Evolutionary conservation across 1,140 invertebrate species (phyloP).

Genomic region (Bombus balteatus): DNA sequence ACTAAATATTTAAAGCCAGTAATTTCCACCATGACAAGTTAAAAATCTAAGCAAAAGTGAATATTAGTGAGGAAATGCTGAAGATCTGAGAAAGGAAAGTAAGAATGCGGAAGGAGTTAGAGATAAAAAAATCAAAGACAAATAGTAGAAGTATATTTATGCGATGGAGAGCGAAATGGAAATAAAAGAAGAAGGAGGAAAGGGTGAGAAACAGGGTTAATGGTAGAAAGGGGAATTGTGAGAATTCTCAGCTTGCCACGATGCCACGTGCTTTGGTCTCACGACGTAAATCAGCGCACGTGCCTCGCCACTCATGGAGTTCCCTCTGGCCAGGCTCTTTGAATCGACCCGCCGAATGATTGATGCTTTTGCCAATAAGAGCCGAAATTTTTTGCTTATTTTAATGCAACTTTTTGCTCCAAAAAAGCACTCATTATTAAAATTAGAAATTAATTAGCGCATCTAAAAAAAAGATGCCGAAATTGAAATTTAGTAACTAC

Average conservation of each 20-base stretch:
- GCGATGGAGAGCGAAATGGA: constrained; percentile 2
- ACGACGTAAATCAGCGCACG: constrained; percentile 66
- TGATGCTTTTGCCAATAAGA: constrained; percentile 41
- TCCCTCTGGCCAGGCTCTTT: constrained; percentile 30
- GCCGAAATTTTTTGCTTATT: not conserved
- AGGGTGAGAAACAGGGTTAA: constrained; percentile 16
- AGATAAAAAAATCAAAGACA: constrained; percentile 25
- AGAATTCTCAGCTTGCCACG: constrained; percentile 51
- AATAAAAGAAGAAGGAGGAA: not conserved
- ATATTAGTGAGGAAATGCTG: not conserved
- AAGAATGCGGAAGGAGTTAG: too few relatives aligned
- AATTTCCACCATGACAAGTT: not conserved
- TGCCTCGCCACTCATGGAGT: constrained; percentile 42
- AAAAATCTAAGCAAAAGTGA: not conserved
- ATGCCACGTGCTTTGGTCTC: constrained; percentile 59
- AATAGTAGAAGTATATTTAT: constrained; percentile 5
- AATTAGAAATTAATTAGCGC: not conserved
- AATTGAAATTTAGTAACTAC: not conserved
- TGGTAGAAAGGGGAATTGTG: constrained; percentile 7
- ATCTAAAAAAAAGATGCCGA: not conserved
- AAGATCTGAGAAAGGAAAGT: not conserved
- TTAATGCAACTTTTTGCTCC: not conserved
- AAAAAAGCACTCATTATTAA: not conserved
- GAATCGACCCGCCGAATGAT: constrained; percentile 43
- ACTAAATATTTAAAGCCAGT: not conserved